These are phyloP conservation scores for Phrixothrix hirtus DNA, from an alignment of 2,888 invertebrate species.

Conservation along the genomic window DNA sequence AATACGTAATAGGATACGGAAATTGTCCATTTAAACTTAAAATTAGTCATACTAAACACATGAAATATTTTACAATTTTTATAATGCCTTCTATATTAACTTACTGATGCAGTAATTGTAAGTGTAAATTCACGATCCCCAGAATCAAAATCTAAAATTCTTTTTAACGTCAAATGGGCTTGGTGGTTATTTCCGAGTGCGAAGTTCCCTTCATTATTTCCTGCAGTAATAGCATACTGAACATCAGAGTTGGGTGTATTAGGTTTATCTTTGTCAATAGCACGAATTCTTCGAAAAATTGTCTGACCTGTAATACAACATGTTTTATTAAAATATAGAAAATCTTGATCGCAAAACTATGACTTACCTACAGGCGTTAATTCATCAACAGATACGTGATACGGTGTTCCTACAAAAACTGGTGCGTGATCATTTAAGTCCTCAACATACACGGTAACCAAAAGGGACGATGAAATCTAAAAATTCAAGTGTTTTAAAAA, in stretches of 20 bases:
- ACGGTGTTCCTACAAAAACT: slow-evolving; percentile 76
- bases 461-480: slow-evolving; percentile 76
- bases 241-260: slow-evolving; percentile 88
- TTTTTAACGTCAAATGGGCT: slow-evolving; percentile 72
- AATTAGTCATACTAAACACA: no score
- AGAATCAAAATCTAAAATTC: slow-evolving; percentile 76
- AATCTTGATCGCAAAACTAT: neutral
- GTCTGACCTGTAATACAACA: no score
- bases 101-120: slow-evolving; percentile 76
- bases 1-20: no score
- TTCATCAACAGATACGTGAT: slow-evolving; percentile 78
- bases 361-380: slow-evolving; percentile 72
- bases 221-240: slow-evolving; percentile 75
- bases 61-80: neutral
- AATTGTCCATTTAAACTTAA: no score
- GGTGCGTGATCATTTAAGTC: slow-evolving; percentile 86
- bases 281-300: slow-evolving; percentile 78
- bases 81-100: slow-evolving; percentile 36
- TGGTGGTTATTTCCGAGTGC: slow-evolving; percentile 79
- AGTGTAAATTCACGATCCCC: slow-evolving; percentile 78
- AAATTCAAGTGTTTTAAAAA: no score
- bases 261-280: slow-evolving; percentile 82
- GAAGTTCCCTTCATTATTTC: slow-evolving; percentile 76
- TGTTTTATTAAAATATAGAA: neutral
- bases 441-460: slow-evolving; percentile 86